phyloP scores from a whole-genome alignment of 2,888 invertebrate genomes.

The Scaptomyza parva region DNA sequence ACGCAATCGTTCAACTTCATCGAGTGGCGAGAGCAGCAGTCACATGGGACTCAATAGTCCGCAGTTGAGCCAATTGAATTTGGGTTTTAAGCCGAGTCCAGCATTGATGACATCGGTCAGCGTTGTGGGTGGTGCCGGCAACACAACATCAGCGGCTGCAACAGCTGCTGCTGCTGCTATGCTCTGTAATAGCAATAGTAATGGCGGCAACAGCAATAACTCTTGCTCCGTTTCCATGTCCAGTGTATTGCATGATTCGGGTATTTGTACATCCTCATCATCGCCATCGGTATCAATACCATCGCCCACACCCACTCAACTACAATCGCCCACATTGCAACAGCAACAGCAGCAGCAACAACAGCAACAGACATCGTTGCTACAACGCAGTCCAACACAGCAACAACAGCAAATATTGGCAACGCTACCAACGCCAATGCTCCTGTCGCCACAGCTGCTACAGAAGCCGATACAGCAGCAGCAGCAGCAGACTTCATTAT shows the following conservation, averaged over 20 bases:
- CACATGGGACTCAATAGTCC: constrained; percentile 83
- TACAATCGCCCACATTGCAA: constrained; percentile 82
- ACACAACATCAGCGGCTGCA: constrained; percentile 19
- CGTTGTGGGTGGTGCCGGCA: constrained; percentile 15
- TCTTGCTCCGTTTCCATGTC: constrained; percentile 80
- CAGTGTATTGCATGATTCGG: constrained; percentile 83
- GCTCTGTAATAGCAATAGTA: constrained; percentile 67
- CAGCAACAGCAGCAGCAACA: constrained; percentile 54
- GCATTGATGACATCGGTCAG: constrained; percentile 26
- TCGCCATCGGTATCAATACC: constrained; percentile 84
- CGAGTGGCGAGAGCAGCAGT: constrained; percentile 85
- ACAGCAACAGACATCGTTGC: constrained; percentile 58
- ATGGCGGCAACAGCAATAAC: constrained; percentile 72
- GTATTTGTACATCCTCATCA: constrained; percentile 84
- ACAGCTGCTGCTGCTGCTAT: constrained; percentile 45
- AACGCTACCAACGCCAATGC: constrained; percentile 71
- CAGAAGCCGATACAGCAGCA: constrained; percentile 47
- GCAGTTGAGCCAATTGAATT: constrained; percentile 69
- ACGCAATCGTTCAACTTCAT: constrained; percentile 84
- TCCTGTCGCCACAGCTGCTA: constrained; percentile 71
- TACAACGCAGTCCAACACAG: constrained; percentile 67
- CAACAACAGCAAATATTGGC: constrained; percentile 72
- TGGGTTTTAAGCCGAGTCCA: constrained; percentile 64
- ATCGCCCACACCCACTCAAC: constrained; percentile 79
- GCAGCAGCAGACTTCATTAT: constrained; percentile 35